phyloP scores from a whole-genome alignment of 1,140 invertebrate species.

The Limonius californicus region DNA sequence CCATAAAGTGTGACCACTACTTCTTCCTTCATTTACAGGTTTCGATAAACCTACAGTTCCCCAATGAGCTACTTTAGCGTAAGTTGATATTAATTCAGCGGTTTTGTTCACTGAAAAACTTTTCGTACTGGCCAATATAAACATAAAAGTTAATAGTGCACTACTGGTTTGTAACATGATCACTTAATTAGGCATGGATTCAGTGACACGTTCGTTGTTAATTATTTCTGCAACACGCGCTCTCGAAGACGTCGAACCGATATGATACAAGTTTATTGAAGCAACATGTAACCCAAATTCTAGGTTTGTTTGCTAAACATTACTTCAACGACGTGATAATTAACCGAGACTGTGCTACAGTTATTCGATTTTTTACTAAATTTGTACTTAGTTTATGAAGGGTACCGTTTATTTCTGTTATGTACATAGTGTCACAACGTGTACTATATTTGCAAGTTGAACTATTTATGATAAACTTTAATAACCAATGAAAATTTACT shows the following conservation, averaged over 20 bases:
- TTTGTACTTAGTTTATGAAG: background rate
- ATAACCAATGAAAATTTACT: too few relatives aligned
- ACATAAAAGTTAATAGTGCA: background rate
- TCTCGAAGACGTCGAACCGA: background rate
- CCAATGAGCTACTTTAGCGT: slow-evolving; percentile 44
- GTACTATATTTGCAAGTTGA: too few relatives aligned
- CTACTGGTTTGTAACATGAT: too few relatives aligned
- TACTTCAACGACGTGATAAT: background rate
- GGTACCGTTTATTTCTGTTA: slow-evolving; percentile 9
- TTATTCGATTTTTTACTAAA: background rate
- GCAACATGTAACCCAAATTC: background rate
- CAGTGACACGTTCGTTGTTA: too few relatives aligned
- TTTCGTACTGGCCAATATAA: background rate
- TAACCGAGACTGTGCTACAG: background rate
- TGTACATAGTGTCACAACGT: too few relatives aligned
- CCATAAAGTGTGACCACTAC: slow-evolving; percentile 32
- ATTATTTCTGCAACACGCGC: background rate
- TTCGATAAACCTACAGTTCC: slow-evolving; percentile 25
- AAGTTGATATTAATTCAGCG: slow-evolving; percentile 28
- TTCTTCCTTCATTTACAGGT: slow-evolving; percentile 25
- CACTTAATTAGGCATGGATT: background rate
- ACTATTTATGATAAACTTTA: too few relatives aligned
- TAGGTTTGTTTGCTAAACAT: background rate
- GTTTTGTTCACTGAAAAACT: background rate
- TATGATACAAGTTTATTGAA: background rate